Base-by-base conservation (phyloP, 2,113 vertebrate species). In the Camelus dromedarius region DNA sequence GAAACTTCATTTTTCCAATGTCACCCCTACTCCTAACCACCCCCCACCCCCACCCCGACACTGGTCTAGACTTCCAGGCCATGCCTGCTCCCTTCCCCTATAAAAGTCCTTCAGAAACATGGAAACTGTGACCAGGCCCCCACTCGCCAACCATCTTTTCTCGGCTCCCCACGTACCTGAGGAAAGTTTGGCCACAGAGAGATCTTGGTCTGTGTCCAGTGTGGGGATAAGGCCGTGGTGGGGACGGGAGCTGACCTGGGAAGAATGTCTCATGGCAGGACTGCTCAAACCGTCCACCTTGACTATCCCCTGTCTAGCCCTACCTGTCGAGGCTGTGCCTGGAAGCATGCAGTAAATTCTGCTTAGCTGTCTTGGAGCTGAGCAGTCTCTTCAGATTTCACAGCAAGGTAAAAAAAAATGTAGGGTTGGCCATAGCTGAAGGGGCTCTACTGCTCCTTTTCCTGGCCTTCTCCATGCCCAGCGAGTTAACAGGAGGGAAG, bases 91-190 rank as follows among this genome's bases (percentile, higher is more conserved):
- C 58, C 13, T 69, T 56, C 35, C 24, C 15, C 30, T 54, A 0
- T 48, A 76, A 70, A 93, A n/a, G 30, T 46, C 22, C 13, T 70
- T 70, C 56, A 70, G 76, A 88, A 58, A 46, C 0, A 11, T 35
- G 72, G 28, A 73, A 90, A 50, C 50, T 60, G 50, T 79, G 42
- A 50, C 15, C 26, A 54, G 24, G 48, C 24, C 58, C 54, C 42
- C 24, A 75, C n/a, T 95, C 1, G 28, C 16, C 24, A 60, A 26
- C 48, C 12, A 6, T 6, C 26, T 89, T 26, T 48, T 52, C 4
- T 77, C 67, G 52, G 46, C 70, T 73, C n/a, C 69, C 66, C 46
- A 75, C 91, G 70, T 50, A 62, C 88, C 84, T 88, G 84, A 80
- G 42, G 84, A 60, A 94, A 32, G 24, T 22, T 46, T 84, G 54